These are phyloP conservation scores for Neodiprion fabricii DNA, from an alignment of 1,140 invertebrate genomes.

Conservation along the genomic window DNA sequence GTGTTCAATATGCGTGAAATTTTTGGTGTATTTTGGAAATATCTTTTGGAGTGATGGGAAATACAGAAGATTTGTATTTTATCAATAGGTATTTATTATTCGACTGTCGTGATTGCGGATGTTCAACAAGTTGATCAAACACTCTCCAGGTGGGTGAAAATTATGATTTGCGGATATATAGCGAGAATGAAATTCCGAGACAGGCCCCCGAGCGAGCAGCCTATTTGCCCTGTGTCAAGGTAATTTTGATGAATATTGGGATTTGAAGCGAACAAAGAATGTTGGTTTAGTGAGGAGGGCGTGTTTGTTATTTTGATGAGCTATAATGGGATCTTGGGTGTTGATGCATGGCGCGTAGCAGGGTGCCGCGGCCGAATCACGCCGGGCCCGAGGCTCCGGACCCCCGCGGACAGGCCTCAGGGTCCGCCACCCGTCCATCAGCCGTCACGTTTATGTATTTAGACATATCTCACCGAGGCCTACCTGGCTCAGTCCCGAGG, in stretches of 20 bases:
- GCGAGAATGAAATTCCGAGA: background rate
- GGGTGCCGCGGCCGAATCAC: conserved; percentile 45
- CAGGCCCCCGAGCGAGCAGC: background rate
- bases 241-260: conserved; percentile 56
- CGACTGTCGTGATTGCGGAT: too few species aligned
- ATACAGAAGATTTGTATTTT: too few species aligned
- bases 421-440: conserved; percentile 58
- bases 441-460: conserved; percentile 56
- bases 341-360: conserved; percentile 60
- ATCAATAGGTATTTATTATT: too few species aligned
- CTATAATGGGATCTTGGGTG: conserved; percentile 58
- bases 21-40: too few species aligned
- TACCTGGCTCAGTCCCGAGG: conserved; percentile 33
- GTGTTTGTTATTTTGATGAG: conserved; percentile 61
- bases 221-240: background rate
- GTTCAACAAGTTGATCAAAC: too few species aligned
- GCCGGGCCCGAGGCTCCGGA: conserved; percentile 30
- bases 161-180: too few species aligned
- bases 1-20: too few species aligned
- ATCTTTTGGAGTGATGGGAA: too few species aligned
- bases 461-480: conserved; percentile 49
- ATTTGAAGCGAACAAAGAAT: conserved; percentile 54
- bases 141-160: too few species aligned
- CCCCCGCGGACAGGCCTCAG: conserved; percentile 49
- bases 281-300: conserved; percentile 55